Base-by-base conservation (phyloP, 2,113 vertebrate species). In the Barnardius zonarius region DNA sequence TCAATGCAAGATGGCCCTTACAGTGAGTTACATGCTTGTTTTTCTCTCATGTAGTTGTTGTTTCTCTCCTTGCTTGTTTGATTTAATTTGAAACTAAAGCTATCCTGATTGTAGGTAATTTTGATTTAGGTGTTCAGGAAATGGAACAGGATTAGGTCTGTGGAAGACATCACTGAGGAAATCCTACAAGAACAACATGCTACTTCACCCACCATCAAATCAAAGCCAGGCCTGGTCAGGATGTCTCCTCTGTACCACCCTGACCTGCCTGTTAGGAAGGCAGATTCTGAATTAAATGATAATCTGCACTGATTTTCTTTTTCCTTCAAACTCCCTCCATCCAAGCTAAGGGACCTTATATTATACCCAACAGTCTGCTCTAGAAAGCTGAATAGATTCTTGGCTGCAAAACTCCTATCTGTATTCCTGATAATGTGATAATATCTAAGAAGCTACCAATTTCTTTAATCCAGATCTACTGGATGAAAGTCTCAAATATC, bases 1-100 rank as follows among this genome's bases (percentile, higher is more conserved):
- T 88, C 93, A 77, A 6, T 63, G 64, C 37, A 86, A 83, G 79
- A 67, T 86, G 81, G 46, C 37, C 72, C 72, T 90, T 74, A 51
- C 22, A 70, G 85, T n/a, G 59, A 91, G 28, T 80, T 91, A 70
- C 63, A 30, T 0, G 3, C 49, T 80, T 62, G 49, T 62, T 94
- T 95, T 39, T 93, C 48, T 90, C 54, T 72, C 3, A 0, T 37
- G 13, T 23, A 33, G 33, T 27, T 68, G 61, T 55, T 89, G 41
- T 86, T 95, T 83, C 27, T 90, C 44, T 94, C 39, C 43, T 80
- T 80, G 43, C 63, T 94, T 88, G 54, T 83, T 95, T 91, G 44
- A 86, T 91, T 92, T 92, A 79, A 85, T 95, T 89, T 85, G 70
- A 74, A 93, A 70, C 37, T 87, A 73, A 92, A 92, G 10, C 39